phyloP scores from a whole-genome alignment of 2,113 vertebrate species.

The Tupaia tana region DNA sequence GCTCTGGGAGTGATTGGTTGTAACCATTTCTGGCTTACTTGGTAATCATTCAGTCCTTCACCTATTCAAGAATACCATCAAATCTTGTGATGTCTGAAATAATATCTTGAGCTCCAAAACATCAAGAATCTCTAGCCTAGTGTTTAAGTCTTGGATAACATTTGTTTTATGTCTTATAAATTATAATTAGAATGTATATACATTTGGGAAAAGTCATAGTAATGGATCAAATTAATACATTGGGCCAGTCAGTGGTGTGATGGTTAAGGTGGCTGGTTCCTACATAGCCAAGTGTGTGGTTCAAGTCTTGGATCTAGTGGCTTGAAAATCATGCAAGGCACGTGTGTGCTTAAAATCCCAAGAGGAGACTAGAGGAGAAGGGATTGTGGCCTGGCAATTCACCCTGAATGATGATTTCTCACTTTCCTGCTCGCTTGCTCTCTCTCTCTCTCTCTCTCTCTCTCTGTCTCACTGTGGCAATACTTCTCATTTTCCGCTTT shows the following conservation, averaged over 20 bases:
- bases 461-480: too few relatives aligned
- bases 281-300: too few relatives aligned
- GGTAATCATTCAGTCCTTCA: background rate
- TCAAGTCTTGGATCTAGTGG: too few relatives aligned
- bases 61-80: background rate
- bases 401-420: too few relatives aligned
- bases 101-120: slow-evolving; percentile 1
- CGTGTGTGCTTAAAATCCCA: too few relatives aligned
- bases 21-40: background rate
- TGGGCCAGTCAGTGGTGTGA: too few relatives aligned
- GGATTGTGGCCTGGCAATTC: too few relatives aligned
- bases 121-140: slow-evolving; percentile 5
- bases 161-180: slow-evolving; percentile 14
- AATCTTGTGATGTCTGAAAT: slow-evolving; percentile 14
- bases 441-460: too few relatives aligned
- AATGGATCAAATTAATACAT: background rate
- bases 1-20: background rate
- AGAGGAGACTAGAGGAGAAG: too few relatives aligned
- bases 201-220: background rate
- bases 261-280: too few relatives aligned
- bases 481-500: background rate
- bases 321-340: too few relatives aligned
- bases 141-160: background rate
- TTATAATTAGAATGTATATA: slow-evolving; percentile 2
- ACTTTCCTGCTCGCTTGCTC: too few relatives aligned